Conservation (phyloP, 1,140 invertebrate species). For the Paramacrobiotus metropolitanus region DNA sequence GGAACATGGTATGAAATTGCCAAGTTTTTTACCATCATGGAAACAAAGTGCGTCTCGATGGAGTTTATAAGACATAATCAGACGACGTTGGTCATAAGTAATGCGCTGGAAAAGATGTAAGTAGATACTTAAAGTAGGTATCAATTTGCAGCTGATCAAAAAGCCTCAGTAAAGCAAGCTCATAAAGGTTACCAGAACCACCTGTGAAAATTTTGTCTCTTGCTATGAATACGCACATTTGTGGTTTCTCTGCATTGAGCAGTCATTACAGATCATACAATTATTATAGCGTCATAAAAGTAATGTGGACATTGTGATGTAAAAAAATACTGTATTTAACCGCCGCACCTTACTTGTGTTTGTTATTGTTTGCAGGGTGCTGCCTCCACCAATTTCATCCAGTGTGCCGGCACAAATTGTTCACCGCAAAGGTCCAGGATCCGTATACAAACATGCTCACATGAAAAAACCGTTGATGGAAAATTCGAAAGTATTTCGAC, state of each 20-base stretch:
- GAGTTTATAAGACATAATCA: background rate
- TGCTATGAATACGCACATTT: too few relatives aligned
- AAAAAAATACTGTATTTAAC: too few relatives aligned
- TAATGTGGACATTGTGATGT: too few relatives aligned
- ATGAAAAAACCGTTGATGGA: background rate
- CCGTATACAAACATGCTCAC: background rate
- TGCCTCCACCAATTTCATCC: background rate
- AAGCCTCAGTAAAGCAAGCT: too few relatives aligned
- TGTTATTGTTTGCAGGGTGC: background rate
- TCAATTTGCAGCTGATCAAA: too few relatives aligned
- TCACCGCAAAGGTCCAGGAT: background rate
- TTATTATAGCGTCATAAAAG: too few relatives aligned
- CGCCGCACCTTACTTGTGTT: too few relatives aligned
- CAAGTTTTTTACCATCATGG: background rate
- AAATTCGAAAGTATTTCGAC: background rate
- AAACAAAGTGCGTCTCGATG: background rate
- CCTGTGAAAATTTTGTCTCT: too few relatives aligned
- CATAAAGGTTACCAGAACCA: too few relatives aligned
- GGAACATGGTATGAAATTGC: constrained; percentile 1
- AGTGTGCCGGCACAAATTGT: background rate
- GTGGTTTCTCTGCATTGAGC: too few relatives aligned
- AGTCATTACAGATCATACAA: too few relatives aligned
- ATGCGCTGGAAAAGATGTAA: constrained; percentile 1
- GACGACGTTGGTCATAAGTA: background rate
- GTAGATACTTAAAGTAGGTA: too few relatives aligned